Conservation (phyloP, 2,797 vertebrate species). For the Macrochelys suwanniensis region DNA sequence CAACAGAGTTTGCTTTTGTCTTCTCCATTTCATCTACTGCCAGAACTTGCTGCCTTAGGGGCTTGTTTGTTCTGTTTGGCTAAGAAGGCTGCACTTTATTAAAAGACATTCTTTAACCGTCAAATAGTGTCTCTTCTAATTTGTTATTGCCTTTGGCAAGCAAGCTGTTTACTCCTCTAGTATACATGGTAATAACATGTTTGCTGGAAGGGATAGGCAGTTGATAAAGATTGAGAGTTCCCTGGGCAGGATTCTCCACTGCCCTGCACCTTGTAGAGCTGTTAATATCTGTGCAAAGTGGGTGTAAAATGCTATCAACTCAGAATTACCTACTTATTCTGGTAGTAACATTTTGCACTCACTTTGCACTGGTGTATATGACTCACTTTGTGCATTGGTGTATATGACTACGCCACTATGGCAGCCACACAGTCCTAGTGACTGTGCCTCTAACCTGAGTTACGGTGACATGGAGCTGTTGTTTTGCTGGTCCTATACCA, state of each 20-base stretch:
- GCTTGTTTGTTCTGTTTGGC: slow-evolving; percentile 54
- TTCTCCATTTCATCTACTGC: slow-evolving; percentile 53
- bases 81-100: slow-evolving; percentile 20
- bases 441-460: background rate
- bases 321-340: background rate
- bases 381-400: background rate
- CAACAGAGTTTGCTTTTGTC: slow-evolving; percentile 3
- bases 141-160: slow-evolving; percentile 28
- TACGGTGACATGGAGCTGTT: background rate
- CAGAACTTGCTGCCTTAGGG: slow-evolving; percentile 57
- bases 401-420: background rate
- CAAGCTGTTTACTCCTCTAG: background rate
- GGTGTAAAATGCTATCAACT: background rate
- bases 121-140: slow-evolving; percentile 15
- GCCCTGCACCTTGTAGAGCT: background rate
- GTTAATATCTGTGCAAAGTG: background rate
- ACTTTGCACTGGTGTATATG: background rate
- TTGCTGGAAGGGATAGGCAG: background rate
- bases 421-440: background rate
- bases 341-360: background rate
- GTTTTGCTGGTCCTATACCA: background rate
- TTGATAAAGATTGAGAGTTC: background rate
- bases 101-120: slow-evolving; percentile 44
- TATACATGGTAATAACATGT: background rate
- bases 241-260: background rate